Evolutionary conservation across 2,113 vertebrate species (phyloP).

Genomic region (Pomatostomus ruficeps): DNA sequence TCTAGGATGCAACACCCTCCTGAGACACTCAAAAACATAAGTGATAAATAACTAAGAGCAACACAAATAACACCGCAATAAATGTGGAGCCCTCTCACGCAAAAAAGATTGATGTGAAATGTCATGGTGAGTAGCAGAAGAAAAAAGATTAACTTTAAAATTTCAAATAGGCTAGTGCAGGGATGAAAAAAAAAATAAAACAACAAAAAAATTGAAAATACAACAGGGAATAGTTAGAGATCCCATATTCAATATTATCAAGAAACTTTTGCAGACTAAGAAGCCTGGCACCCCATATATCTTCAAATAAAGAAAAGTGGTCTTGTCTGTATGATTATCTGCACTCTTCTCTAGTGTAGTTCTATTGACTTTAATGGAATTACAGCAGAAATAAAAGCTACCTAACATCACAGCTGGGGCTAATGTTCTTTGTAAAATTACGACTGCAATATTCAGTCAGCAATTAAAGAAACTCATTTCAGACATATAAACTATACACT

Average conservation of each 20-base stretch:
- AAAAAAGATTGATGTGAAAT: not conserved
- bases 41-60: not conserved
- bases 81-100: not conserved
- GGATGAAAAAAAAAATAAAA: not conserved
- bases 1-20: not conserved
- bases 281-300: not conserved
- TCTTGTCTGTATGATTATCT: not conserved
- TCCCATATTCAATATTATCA: not conserved
- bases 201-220: not conserved
- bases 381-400: not conserved
- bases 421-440: slow-evolving; percentile 43
- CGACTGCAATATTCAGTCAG: slow-evolving; percentile 21
- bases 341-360: not conserved
- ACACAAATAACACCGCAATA: not conserved
- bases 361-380: not conserved
- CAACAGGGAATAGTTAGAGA: not conserved
- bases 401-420: not conserved
- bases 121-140: not conserved
- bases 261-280: not conserved
- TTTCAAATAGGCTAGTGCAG: not conserved
- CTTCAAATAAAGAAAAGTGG: not conserved
- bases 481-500: not conserved
- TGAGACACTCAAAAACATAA: not conserved
- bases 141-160: not conserved
- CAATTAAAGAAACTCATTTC: slow-evolving; percentile 52